Evolutionary conservation across 1,140 invertebrate genomes (phyloP).

Genomic region (Zelostemma sp.): DNA sequence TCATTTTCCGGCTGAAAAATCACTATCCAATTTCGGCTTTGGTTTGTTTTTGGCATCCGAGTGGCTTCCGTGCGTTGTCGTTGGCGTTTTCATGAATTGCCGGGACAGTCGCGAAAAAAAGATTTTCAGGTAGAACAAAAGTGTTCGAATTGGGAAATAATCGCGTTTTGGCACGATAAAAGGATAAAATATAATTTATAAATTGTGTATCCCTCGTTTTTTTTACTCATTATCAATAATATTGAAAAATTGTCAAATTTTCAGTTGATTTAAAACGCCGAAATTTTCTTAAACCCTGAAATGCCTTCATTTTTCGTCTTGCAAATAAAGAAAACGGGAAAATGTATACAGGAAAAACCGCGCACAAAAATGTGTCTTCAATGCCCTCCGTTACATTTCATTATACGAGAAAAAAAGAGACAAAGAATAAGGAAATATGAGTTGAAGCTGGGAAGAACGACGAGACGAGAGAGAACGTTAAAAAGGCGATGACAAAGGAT

Average conservation of each 20-base stretch:
- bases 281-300: too few species aligned
- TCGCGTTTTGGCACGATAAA: too few species aligned
- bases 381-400: slow-evolving; percentile 14
- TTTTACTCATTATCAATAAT: too few species aligned
- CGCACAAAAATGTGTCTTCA: slow-evolving; percentile 28
- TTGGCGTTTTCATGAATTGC: slow-evolving; percentile 43
- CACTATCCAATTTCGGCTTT: slow-evolving; percentile 46
- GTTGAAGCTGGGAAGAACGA: too few species aligned
- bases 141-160: too few species aligned
- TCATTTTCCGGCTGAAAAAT: slow-evolving; percentile 64
- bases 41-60: slow-evolving; percentile 45
- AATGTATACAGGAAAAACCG: too few species aligned
- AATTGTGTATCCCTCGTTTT: too few species aligned
- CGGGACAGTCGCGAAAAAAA: slow-evolving; percentile 1
- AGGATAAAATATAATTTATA: too few species aligned
- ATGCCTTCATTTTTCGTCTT: too few species aligned
- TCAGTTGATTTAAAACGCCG: too few species aligned
- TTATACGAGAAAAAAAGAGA: slow-evolving; percentile 25
- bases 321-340: too few species aligned
- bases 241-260: too few species aligned
- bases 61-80: slow-evolving; percentile 17
- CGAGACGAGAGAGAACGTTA: slow-evolving; percentile 28
- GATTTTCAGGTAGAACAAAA: slow-evolving; percentile 11
- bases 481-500: slow-evolving; percentile 44
- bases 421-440: slow-evolving; percentile 15